Base-by-base conservation (phyloP, 2,113 vertebrate genomes). In the Pseudorasbora parva region DNA sequence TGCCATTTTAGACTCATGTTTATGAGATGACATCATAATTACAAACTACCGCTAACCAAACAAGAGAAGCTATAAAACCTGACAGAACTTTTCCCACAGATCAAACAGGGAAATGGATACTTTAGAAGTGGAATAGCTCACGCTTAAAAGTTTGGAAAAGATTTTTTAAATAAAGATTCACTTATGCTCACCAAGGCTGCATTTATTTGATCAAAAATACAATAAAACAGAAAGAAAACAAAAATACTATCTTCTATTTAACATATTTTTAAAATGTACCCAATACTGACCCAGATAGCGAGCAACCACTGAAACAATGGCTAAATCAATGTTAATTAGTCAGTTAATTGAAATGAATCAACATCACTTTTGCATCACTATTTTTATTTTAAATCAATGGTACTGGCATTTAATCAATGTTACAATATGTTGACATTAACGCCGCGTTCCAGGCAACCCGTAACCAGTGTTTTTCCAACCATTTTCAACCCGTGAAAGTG, bases 11-110 rank as follows among this genome's bases (percentile, higher is more conserved):
- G 85, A 86, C 82, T n/a, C n/a, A n/a, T 54, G 76, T 87, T 89
- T 87, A 85, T 83, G 68, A 88, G 75, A 90, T 93, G 85, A 92
- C 90, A 89, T 94, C 91, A 93, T 90, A 76, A 78, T 87, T 78
- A 59, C 82, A 84, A 62, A 59, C 68, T 62, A 82, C 81, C 37
- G 33, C 51, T 11, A 47, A 84, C n/a, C 81, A 81, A 83, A 86
- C 72, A 79, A 86, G 85, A 88, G 62, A 86, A 92, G 90, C 89
- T 91, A 92, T 87, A 88, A 89, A 90, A 88, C 88, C 84, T 83
- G 45, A 86, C 74, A 69, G 10, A 73, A 79, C 76, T 49, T 45
- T 83, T 75, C 87, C 85, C 87, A 88, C 84, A 86, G 81, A 82
- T 85, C 84, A 85, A 90, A 86, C 75, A 85, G 81, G 81, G 21